phyloP scores from a whole-genome alignment of 2,888 invertebrate species.

The Trimorus sp. region DNA sequence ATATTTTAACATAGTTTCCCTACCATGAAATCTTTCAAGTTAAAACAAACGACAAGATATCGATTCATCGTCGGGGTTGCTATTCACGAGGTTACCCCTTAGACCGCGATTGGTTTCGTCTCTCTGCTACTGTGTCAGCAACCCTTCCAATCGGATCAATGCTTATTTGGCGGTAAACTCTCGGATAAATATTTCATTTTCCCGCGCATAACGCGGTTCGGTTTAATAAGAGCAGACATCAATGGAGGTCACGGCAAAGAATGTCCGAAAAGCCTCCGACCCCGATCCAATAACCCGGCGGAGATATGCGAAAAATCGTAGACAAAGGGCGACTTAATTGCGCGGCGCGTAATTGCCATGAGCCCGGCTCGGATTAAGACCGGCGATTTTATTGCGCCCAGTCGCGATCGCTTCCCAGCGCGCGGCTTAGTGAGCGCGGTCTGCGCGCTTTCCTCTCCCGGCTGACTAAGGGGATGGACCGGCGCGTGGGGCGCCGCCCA shows the following conservation, averaged over 20 bases:
- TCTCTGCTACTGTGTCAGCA: too few species aligned
- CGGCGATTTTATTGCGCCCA: conserved; percentile 18
- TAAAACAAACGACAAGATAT: too few species aligned
- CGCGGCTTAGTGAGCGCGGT: conserved; percentile 20
- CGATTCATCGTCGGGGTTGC: too few species aligned
- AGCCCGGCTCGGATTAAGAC: conserved; percentile 18
- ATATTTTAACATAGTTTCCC: too few species aligned
- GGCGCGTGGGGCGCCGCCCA: conserved; percentile 77
- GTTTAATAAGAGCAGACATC: not conserved
- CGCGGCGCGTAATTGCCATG: not conserved
- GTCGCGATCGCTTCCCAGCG: conserved; percentile 23
- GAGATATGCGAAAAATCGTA: conserved; percentile 6
- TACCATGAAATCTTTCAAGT: too few species aligned
- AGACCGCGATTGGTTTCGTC: too few species aligned
- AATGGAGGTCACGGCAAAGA: not conserved
- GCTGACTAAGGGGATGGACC: conserved; percentile 78
- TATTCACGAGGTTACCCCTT: too few species aligned
- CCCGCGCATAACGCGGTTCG: not conserved
- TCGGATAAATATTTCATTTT: conserved; percentile 32
- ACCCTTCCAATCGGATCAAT: too few species aligned
- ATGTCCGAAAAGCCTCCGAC: conserved; percentile 7
- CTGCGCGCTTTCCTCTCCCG: conserved; percentile 18
- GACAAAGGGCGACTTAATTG: conserved; percentile 25
- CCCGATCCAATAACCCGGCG: not conserved
- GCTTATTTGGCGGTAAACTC: too few species aligned